phyloP scores from a whole-genome alignment of 2,888 invertebrate genomes.

The Boloria selene region DNA sequence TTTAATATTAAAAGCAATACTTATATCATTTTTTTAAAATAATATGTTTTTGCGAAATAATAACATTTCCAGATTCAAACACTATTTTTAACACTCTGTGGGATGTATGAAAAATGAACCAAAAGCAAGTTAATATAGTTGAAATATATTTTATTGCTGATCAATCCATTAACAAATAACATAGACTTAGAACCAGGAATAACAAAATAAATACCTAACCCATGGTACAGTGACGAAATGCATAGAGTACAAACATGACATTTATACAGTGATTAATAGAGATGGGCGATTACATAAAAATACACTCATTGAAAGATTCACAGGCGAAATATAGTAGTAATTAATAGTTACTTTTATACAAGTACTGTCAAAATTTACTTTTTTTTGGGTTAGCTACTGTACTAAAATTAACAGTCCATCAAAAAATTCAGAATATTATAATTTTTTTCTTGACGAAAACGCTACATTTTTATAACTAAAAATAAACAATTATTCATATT shows the following conservation, averaged over 20 bases:
- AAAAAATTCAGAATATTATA: too few relatives aligned
- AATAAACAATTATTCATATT: not conserved
- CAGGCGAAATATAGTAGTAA: constrained; percentile 35
- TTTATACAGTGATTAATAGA: constrained; percentile 39
- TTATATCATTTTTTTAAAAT: not conserved
- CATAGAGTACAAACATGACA: constrained; percentile 52
- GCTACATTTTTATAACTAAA: not conserved
- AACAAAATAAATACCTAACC: constrained; percentile 81
- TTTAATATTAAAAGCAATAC: too few relatives aligned
- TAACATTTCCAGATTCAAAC: too few relatives aligned
- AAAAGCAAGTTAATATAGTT: constrained; percentile 58
- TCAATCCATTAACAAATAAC: constrained; percentile 77
- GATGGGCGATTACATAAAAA: constrained; percentile 5
- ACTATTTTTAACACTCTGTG: too few relatives aligned
- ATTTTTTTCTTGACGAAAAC: too few relatives aligned
- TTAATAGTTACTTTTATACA: too few relatives aligned
- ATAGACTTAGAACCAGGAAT: constrained; percentile 77
- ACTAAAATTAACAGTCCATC: too few relatives aligned
- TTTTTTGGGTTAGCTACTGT: too few relatives aligned
- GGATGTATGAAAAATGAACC: not conserved
- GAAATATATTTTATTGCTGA: constrained; percentile 77
- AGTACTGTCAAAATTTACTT: too few relatives aligned
- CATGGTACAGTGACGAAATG: constrained; percentile 68
- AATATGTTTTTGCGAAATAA: not conserved
- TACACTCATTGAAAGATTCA: constrained; percentile 45